phyloP scores from a whole-genome alignment of 2,888 invertebrate genomes.

The Malachius bipustulatus region DNA sequence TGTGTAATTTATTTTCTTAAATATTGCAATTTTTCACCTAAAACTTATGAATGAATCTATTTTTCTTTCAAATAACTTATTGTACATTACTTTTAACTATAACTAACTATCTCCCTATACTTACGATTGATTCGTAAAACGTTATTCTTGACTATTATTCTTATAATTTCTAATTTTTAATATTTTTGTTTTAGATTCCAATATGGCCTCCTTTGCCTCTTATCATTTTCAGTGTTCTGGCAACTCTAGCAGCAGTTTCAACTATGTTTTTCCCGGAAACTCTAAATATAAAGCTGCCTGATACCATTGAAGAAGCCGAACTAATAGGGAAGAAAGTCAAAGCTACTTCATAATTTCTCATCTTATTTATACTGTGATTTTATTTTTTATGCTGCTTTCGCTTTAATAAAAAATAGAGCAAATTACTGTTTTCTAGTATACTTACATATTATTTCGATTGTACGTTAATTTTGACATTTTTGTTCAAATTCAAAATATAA shows the following conservation, averaged over 20 bases:
- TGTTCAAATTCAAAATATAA: too few species aligned
- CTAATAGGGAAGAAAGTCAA: slow-evolving; percentile 31
- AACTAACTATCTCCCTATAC: too few species aligned
- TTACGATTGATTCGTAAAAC: too few species aligned
- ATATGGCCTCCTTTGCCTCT: slow-evolving; percentile 44
- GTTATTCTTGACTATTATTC: too few species aligned
- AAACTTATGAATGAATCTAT: too few species aligned
- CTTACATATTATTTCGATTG: too few species aligned
- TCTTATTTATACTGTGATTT: background rate
- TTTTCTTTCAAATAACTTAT: too few species aligned
- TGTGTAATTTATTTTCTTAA: too few species aligned
- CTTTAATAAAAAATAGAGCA: background rate
- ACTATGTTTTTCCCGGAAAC: slow-evolving; percentile 60
- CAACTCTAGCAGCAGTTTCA: slow-evolving; percentile 45
- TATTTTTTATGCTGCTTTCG: background rate
- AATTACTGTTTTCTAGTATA: too few species aligned
- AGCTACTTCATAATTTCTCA: background rate
- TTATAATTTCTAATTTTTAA: slow-evolving; percentile 2
- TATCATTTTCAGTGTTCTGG: slow-evolving; percentile 50
- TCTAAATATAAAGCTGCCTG: slow-evolving; percentile 48
- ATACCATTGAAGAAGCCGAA: slow-evolving; percentile 58
- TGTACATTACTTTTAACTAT: too few species aligned
- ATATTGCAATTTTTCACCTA: too few species aligned
- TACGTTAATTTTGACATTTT: too few species aligned
- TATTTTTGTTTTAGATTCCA: slow-evolving; percentile 28